Evolutionary conservation across 1,140 invertebrate species (phyloP), one percentile per base, ranked within the genome.

Genomic region (Macrobrachium rosenbergii): DNA sequence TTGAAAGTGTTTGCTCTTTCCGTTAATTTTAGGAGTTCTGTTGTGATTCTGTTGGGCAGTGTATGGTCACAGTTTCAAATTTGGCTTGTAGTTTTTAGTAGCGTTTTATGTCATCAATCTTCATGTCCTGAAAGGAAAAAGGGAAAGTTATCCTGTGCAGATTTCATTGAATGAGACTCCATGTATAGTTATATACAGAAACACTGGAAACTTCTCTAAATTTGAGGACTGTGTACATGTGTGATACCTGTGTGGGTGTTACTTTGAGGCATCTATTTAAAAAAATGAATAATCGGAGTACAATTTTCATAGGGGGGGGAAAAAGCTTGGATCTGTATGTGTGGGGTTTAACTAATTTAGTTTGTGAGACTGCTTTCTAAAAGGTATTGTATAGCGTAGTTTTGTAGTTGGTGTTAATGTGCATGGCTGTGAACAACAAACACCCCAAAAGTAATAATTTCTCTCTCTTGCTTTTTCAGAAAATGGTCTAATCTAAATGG

Each of bases 401-500:
- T 23, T 5, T 69, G 69, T 76, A 60, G 58, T 76, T 75, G 73
- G 82, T 72, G 69, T 76, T 75, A 12, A 52, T 52, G 52, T 83
- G 73, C 60, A 52, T 69, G 60, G 73, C 59, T 73, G 76, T 73
- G 82, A 52, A 52, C 52, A 59, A 78, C 59, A 75, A 37, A 83
- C 37, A 76, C 43, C 62, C 28, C 43, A 83, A 79, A 80, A 58
- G 5, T 88, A 62, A 79, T 88, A 79, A 83, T 88, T 60, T 76
- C 69, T 88, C 87, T 83, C 75, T 88, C 87, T 88, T 88, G 82
- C 87, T 73, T 83, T 88, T 88, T 88, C 87, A 88, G 87, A 88
- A 83, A 88, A 88, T 88, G 87, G 87, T 83, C 87, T 88, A 73
- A 79, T 83, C 77, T 88, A 88, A 88, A 83, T 88, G 87, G 77